Conservation (phyloP, 2,797 vertebrate genomes). For the Sphenodon punctatus region DNA sequence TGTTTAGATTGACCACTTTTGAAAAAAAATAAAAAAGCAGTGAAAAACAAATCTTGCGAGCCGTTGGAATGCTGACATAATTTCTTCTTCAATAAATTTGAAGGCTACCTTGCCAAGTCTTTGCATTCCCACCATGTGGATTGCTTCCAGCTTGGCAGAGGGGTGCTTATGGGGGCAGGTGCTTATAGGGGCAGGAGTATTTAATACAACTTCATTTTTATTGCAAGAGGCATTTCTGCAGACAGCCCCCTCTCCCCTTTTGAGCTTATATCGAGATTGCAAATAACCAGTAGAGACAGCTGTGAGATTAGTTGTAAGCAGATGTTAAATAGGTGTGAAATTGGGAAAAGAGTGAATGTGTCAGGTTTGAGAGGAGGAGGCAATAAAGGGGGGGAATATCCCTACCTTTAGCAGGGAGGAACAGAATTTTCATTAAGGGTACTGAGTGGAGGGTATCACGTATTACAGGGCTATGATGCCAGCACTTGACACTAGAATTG, state of each 20-base stretch:
- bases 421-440: not conserved
- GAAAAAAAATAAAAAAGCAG: not conserved
- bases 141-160: not conserved
- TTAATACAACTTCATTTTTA: not conserved
- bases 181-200: not conserved
- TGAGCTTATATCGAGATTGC: not conserved
- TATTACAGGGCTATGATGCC: not conserved
- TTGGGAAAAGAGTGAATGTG: rapidly evolving
- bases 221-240: not conserved
- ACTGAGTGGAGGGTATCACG: too few species aligned
- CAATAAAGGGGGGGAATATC: not conserved
- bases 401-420: too few species aligned
- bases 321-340: not conserved
- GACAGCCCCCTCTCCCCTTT: not conserved
- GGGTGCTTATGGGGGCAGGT: not conserved
- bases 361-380: not conserved
- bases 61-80: not conserved
- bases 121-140: not conserved
- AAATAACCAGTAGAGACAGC: not conserved
- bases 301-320: not conserved
- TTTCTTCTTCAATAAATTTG: slow-evolving; percentile 1
- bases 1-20: not conserved
- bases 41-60: slow-evolving; percentile 42
- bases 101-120: not conserved
- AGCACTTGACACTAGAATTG: not conserved